These are phyloP conservation scores for Epicampocera succincta DNA, from an alignment of 2,888 invertebrate species.

Conservation along the genomic window DNA sequence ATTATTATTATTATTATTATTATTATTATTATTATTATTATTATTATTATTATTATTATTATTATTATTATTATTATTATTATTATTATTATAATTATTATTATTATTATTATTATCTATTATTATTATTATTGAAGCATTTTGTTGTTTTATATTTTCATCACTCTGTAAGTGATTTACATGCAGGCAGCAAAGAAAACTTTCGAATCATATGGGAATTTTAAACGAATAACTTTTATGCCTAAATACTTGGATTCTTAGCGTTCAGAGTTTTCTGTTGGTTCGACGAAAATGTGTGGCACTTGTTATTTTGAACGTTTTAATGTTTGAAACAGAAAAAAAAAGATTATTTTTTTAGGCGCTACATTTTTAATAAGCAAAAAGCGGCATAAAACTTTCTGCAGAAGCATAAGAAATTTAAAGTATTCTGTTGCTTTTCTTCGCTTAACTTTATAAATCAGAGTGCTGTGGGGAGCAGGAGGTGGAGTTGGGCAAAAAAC, in stretches of 20 bases:
- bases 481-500: too few species aligned
- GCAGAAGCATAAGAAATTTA: neutral
- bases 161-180: constrained; percentile 23
- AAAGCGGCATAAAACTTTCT: neutral
- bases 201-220: constrained; percentile 59
- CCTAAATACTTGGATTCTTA: constrained; percentile 19
- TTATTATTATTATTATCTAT: too few species aligned
- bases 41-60: too few species aligned
- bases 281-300: neutral
- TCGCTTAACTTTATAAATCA: constrained; percentile 64
- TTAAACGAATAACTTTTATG: constrained; percentile 45
- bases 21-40: too few species aligned
- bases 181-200: constrained; percentile 22
- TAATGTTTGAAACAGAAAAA: constrained; percentile 7
- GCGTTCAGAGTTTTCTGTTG: neutral
- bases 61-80: too few species aligned
- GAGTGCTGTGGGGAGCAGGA: constrained; percentile 39
- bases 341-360: constrained; percentile 46
- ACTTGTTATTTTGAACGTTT: neutral
- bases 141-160: neutral
- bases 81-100: too few species aligned
- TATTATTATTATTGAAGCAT: neutral
- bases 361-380: constrained; percentile 8
- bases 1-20: too few species aligned
- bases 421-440: constrained; percentile 60